These are phyloP conservation scores for Euspilapteryx auroguttella DNA, from an alignment of 2,888 invertebrate species.

Conservation along the genomic window DNA sequence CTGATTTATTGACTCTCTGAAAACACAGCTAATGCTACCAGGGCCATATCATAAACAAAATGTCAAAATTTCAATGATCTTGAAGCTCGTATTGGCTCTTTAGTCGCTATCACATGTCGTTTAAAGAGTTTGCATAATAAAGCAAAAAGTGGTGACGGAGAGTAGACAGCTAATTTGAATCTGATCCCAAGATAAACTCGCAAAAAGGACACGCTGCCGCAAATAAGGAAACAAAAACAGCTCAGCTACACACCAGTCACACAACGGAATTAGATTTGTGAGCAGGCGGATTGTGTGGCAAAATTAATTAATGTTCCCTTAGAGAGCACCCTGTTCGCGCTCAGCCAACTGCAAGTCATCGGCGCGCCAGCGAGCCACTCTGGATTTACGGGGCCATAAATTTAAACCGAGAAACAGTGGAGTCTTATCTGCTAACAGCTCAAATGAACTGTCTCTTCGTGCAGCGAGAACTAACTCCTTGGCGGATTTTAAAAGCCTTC, in stretches of 20 bases:
- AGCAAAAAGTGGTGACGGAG: no score
- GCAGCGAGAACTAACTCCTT: slow-evolving; percentile 19
- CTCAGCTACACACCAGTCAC: slow-evolving; percentile 17
- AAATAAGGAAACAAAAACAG: slow-evolving; percentile 9
- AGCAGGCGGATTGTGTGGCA: slow-evolving; percentile 29
- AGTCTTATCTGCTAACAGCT: slow-evolving; percentile 43
- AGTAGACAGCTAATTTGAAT: no score
- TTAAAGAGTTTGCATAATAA: no score
- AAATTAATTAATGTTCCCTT: slow-evolving; percentile 53
- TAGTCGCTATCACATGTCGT: no score
- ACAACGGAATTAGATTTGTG: slow-evolving; percentile 21
- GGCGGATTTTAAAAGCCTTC: slow-evolving; percentile 14
- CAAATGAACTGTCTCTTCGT: slow-evolving; percentile 38
- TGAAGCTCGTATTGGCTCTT: no score
- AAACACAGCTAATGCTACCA: no score
- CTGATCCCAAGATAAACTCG: no score
- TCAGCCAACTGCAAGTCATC: slow-evolving; percentile 41
- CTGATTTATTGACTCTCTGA: no score
- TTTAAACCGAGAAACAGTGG: slow-evolving; percentile 31
- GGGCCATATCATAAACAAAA: neutral
- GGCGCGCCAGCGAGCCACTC: slow-evolving; percentile 13
- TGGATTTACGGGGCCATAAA: slow-evolving; percentile 49
- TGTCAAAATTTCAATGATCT: no score
- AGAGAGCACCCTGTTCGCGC: slow-evolving; percentile 28
- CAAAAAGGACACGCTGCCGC: no score